Base-by-base conservation (phyloP, 2,888 invertebrate species). In the Cerastis leucographa region DNA sequence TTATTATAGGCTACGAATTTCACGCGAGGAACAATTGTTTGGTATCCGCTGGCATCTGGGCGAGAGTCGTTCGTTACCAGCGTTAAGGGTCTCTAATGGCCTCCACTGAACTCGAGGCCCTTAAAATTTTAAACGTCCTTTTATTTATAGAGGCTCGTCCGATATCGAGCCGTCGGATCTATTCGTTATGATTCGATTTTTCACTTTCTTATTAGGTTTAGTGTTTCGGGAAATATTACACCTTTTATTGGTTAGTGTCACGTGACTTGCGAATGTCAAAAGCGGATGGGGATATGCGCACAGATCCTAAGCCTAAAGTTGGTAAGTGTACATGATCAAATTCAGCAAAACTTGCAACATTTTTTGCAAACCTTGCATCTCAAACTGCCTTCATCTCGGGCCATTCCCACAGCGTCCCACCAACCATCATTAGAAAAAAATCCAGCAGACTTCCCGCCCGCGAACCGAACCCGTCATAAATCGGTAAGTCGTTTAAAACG, bases 41-140 rank as follows among this genome's bases (percentile, higher is more conserved):
- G 93, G 92, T 95, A 94, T 94, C 92, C 90, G 90, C 87, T 91
- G 91, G 93, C 93, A 95, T 95, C 95, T 94, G 90, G 84, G 87
- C 84, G 91, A 88, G 91, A 90, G 90, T 91, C 94, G 92, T 93
- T 94, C 93, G 93, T 94, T 94, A 93, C 91, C 88, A 78, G 64
- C 93, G 92, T 94, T 96, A 95, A 96, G 96, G 96, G 96, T 89
- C 96, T 93, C 94, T 96, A 96, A 96, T 95, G 93, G 96, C 93
- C 91, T 88, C 92, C 90, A 87, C 91, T 89, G 91, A 90, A 90
- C 92, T 91, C 90, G 89, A 90, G 94, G 89, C 94, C 96, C 95
- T 96, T 96, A 95, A 96, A 96, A 95, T 95, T 95, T 96, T 95
- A 95, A 95, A 93, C 93, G 88, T 91, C 92, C 92, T 94, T 94